Conservation (phyloP, 2,797 vertebrate species). For the Microctenopoma lineatum region DNA sequence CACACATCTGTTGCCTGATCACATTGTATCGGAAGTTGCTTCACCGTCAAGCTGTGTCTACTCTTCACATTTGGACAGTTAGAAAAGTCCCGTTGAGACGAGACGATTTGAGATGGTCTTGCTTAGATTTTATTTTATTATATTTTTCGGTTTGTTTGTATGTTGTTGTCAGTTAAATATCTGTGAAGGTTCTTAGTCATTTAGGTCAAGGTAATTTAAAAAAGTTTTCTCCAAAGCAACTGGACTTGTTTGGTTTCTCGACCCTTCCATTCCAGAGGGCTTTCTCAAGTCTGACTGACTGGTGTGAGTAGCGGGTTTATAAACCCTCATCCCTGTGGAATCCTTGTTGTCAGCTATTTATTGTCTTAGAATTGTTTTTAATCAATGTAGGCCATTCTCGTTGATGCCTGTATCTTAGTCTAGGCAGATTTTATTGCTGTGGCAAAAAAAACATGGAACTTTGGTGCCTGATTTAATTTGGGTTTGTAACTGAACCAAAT, state of each 20-base stretch:
- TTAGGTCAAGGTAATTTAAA: too few relatives aligned
- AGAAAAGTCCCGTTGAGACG: too few relatives aligned
- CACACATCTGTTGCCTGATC: constrained; percentile 82
- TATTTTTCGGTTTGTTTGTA: background rate
- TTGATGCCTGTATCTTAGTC: constrained; percentile 12
- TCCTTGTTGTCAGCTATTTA: background rate
- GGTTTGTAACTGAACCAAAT: constrained; percentile 39
- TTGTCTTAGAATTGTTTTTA: background rate
- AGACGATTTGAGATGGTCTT: constrained; percentile 4
- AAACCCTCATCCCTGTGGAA: too few relatives aligned
- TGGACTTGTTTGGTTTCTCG: too few relatives aligned
- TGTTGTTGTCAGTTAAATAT: background rate
- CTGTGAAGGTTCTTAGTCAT: too few relatives aligned
- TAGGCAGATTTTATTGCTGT: constrained; percentile 32
- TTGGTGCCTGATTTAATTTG: constrained; percentile 28
- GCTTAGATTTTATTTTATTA: background rate
- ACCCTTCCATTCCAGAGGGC: too few relatives aligned
- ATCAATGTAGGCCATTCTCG: constrained; percentile 14
- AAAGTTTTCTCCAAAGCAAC: too few relatives aligned
- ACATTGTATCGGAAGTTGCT: constrained; percentile 69
- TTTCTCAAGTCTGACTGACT: too few relatives aligned
- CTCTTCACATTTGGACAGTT: background rate
- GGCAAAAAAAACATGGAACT: constrained; percentile 24
- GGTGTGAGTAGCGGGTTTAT: too few relatives aligned
- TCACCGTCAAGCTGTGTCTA: constrained; percentile 49